phyloP scores from a whole-genome alignment of 1,140 invertebrate genomes.

The Caerostris extrusa region DNA sequence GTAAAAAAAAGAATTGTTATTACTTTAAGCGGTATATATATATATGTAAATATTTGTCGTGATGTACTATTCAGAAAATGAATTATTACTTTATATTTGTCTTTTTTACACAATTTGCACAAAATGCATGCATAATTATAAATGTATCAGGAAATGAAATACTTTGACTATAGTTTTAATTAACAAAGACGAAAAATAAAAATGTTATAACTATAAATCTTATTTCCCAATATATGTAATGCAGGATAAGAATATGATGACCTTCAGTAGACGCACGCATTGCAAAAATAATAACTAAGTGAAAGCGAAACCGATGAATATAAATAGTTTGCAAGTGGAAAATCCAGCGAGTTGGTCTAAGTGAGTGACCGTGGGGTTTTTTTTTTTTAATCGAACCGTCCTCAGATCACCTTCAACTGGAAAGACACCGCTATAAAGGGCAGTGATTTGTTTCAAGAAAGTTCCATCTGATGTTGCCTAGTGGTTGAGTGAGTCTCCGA shows the following conservation, averaged over 20 bases:
- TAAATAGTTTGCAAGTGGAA: background rate
- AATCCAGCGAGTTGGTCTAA: background rate
- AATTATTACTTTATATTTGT: no score
- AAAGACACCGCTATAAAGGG: background rate
- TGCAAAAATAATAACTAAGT: background rate
- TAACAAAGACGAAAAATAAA: background rate
- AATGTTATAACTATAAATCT: background rate
- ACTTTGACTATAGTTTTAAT: background rate
- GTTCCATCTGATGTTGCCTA: background rate
- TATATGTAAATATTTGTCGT: no score
- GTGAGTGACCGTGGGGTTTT: background rate
- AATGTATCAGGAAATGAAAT: no score
- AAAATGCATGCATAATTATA: no score
- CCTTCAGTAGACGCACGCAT: background rate
- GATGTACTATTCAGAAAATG: no score
- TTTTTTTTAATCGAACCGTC: background rate
- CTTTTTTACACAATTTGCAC: no score
- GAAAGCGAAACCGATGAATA: background rate
- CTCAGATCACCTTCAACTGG: slow-evolving; percentile 23
- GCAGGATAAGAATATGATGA: background rate
- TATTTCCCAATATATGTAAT: background rate
- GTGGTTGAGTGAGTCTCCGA: background rate
- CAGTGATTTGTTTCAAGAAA: slow-evolving; percentile 16
- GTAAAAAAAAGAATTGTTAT: no score
- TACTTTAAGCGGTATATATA: no score